Evolutionary conservation across 2,888 invertebrate species (phyloP).

Genomic region (Nephrotoma flavescens): DNA sequence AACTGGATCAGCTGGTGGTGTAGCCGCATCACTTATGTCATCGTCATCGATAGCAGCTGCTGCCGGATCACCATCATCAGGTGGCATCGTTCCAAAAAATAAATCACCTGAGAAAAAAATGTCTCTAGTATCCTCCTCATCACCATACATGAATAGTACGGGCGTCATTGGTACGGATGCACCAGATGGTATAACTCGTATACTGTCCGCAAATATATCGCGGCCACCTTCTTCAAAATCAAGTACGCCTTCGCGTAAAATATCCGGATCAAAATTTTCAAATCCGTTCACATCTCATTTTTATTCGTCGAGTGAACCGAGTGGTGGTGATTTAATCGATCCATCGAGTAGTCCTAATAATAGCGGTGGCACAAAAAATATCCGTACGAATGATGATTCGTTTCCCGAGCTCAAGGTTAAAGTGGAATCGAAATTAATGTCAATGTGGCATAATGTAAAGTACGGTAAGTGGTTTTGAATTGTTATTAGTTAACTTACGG

Average conservation of each 20-base stretch:
- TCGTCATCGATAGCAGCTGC: slow-evolving; percentile 16
- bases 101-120: not conserved
- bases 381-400: slow-evolving; percentile 22
- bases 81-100: slow-evolving; percentile 11
- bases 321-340: slow-evolving; percentile 10
- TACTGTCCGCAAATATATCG: not conserved
- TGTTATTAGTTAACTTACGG: not conserved
- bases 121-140: not conserved
- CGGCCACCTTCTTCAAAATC: not conserved
- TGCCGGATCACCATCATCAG: slow-evolving; percentile 12
- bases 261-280: slow-evolving; percentile 30
- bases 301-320: slow-evolving; percentile 18
- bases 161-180: not conserved
- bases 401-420: slow-evolving; percentile 49
- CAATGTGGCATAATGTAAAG: slow-evolving; percentile 87
- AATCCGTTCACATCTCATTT: slow-evolving; percentile 28
- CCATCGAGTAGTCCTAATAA: slow-evolving; percentile 16
- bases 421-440: slow-evolving; percentile 67
- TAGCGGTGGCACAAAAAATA: slow-evolving; percentile 22
- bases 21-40: not conserved
- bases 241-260: slow-evolving; percentile 28
- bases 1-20: not conserved
- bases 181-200: not conserved
- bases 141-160: not conserved
- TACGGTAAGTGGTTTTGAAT: slow-evolving; percentile 42